Conservation (phyloP, 2,888 invertebrate genomes). For the Anodontia alba region DNA sequence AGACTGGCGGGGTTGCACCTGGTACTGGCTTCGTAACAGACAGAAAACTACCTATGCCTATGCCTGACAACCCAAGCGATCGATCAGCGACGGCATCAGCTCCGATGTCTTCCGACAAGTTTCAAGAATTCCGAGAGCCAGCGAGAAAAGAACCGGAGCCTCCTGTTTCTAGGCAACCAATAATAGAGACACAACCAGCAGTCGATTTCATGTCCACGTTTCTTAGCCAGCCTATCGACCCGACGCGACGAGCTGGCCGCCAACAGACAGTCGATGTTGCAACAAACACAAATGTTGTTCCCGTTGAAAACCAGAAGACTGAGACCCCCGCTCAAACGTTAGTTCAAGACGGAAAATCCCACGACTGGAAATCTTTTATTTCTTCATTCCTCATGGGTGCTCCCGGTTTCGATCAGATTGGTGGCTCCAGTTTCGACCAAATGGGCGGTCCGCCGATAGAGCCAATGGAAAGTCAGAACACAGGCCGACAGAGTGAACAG, state of each 20-base stretch:
- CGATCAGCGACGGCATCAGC: too few species aligned
- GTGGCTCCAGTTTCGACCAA: not conserved
- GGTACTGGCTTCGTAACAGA: too few species aligned
- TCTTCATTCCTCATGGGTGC: not conserved
- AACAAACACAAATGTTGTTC: not conserved
- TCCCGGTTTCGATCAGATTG: not conserved
- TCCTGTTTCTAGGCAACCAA: slow-evolving; percentile 4
- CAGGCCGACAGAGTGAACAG: not conserved
- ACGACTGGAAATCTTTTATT: slow-evolving; percentile 1
- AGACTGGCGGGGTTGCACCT: too few species aligned
- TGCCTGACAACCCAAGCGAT: too few species aligned
- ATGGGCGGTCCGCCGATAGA: not conserved
- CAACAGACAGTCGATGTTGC: not conserved
- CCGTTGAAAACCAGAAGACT: not conserved
- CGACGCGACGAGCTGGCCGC: not conserved
- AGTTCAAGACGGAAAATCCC: not conserved
- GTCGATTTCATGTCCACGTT: slow-evolving; percentile 54
- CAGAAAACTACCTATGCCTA: too few species aligned
- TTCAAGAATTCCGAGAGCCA: not conserved
- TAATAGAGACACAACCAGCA: slow-evolving; percentile 25
- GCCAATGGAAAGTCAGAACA: not conserved
- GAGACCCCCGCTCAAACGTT: not conserved
- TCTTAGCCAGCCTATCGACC: slow-evolving; percentile 30
- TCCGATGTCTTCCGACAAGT: not conserved
- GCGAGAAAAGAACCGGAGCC: not conserved